phyloP scores from a whole-genome alignment of 2,888 invertebrate species.

The Tetragnatha montana region DNA sequence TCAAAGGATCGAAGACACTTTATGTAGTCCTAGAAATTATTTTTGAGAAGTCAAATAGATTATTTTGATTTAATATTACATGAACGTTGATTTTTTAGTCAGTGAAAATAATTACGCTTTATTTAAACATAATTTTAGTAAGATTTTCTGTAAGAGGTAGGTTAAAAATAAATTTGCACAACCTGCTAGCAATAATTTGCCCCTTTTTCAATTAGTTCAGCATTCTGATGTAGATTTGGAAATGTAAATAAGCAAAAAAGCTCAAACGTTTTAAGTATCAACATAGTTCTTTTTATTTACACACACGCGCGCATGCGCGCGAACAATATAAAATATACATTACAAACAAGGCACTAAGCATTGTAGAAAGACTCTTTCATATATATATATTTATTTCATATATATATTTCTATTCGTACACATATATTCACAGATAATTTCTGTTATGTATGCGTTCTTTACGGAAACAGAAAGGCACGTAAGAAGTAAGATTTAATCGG shows the following conservation, averaged over 20 bases:
- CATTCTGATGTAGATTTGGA: background rate
- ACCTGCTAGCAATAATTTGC: too few species aligned
- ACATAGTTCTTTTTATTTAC: slow-evolving; percentile 21
- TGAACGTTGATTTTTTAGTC: too few species aligned
- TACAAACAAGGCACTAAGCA: slow-evolving; percentile 68
- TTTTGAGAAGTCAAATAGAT: too few species aligned
- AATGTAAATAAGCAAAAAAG: slow-evolving; percentile 51
- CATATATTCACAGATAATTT: slow-evolving; percentile 58
- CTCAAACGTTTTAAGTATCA: slow-evolving; percentile 9
- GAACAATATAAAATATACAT: slow-evolving; percentile 58
- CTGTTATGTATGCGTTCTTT: slow-evolving; percentile 36
- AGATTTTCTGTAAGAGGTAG: too few species aligned
- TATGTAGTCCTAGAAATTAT: too few species aligned
- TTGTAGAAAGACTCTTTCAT: slow-evolving; percentile 53
- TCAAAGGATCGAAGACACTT: too few species aligned
- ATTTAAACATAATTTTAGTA: too few species aligned
- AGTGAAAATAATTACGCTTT: too few species aligned
- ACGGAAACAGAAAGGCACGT: slow-evolving; percentile 21
- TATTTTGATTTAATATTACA: too few species aligned
- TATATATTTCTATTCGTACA: slow-evolving; percentile 34
- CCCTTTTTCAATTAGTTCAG: too few species aligned
- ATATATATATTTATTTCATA: slow-evolving; percentile 36
- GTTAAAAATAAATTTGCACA: too few species aligned
- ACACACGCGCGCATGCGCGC: slow-evolving; percentile 14
- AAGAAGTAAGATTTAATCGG: background rate